Evolutionary conservation across 37 sponge, comb jelly and placozoan genomes (phyloP), one percentile per base, ranked within the genome.

Genomic region (Ephydatia muelleri): DNA sequence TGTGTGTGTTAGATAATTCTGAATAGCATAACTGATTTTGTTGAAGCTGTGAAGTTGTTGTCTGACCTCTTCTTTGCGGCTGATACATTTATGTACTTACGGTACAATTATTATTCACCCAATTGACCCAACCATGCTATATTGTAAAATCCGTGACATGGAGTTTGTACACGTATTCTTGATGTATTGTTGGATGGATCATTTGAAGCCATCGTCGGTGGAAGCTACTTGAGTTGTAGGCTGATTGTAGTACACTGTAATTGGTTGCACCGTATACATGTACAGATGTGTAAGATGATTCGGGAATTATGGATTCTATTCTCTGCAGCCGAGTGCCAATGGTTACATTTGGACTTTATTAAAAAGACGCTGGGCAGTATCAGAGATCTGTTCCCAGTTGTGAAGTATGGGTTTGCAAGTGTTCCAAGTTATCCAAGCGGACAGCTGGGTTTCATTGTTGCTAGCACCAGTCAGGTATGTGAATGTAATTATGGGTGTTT

Each of bases 341-440:
- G 93, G 93, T 71, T 90, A 47, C 82, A 94, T 68, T 28, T 90
- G n/a, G 40, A 70, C 2, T 70, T 94, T 23, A 94, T 94, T 32
- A 67, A 86, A 70, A 80, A 4, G 9, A 79, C 93, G 72, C 4
- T 88, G 30, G n/a, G 47, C 3, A 75, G 75, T 64, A 84, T 82
- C 26, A 80, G 43, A 4, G 32, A n/a, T 3, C 81, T 96, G 27
- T 96, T 92, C 81, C 97, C 97, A 16, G 83, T 80, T 5, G 91
- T 77, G 2, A 66, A 76, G 16, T 96, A 94, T 83, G 91, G 87
- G 43, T 82, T 64, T 69, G 89, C 94, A 0, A 71, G 92, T 11
- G 57, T 92, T 25, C 94, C 97, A 26, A 94, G 90, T 13, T 96
- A 96, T 72, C 94, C 97, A 22, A 66, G 40, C 78, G 97, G 97